Evolutionary conservation across 1,140 invertebrate species (phyloP), one percentile per base, ranked within the genome.

Genomic region (Sycophila sp.): DNA sequence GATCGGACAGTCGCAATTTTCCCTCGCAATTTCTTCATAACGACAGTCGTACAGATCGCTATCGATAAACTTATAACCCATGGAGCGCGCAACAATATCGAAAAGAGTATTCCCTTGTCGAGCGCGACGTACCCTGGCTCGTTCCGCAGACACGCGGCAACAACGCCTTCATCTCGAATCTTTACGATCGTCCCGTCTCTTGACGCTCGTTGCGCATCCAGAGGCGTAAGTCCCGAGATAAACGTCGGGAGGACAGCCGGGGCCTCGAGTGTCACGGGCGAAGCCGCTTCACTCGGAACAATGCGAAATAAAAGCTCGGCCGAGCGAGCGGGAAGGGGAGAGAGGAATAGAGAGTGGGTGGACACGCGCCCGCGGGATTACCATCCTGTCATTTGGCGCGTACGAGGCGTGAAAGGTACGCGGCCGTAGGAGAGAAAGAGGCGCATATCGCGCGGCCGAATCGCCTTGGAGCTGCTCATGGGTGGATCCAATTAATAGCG

Each of bases 331-430:
- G n/a, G n/a, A n/a, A n/a, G n/a, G n/a, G n/a, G 45, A 42, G 69
- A 64, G 66, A 53, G 28, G 38, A 34, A 28, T 10, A 7, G 3
- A 40, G 72, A 65, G 74, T 75, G 77, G 75, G 77, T 73, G 77
- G 75, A 77, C 77, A 60, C 40, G 69, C 40, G 53, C 38, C 26
- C 24, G 59, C 24, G 65, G 73, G 72, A 75, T 75, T 73, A 69
- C 73, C 47, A 65, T 70, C 68, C 74, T 78, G 75, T 73, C 74
- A 76, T 75, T 74, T 45, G 47, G 45, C 34, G 45, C 47, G 56
- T 49, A 62, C 28, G 59, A 47, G 32, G 49, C 42, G 62, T 32
- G 56, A 67, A 56, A 49, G 22, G 49, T 26, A 42, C 32, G 26
- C 26, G 63, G n/a, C 49, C 26, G 34, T 36, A 58, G 26, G 65